A percentile compares a stretch with the other conserved stretches of the same genome.
Evolutionary conservation across 2,888 invertebrate genomes (phyloP).

Genomic region (Scrobipalpa atriplicella): DNA sequence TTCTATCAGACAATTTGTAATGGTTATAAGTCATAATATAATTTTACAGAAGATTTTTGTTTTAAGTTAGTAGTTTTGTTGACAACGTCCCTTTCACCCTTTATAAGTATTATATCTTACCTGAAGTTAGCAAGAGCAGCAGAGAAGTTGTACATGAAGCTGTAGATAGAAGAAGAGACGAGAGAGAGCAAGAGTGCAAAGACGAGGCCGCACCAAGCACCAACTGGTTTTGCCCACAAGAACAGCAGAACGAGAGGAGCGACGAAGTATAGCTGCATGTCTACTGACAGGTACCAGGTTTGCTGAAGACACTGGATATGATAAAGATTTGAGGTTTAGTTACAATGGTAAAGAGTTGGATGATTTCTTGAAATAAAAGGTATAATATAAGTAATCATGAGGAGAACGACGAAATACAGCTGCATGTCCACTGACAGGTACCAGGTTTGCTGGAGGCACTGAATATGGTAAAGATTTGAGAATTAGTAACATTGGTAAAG

Average conservation of each 20-base stretch:
- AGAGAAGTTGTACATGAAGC: slow-evolving; percentile 59
- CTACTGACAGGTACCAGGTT: slow-evolving; percentile 64
- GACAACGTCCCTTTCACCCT: too few relatives aligned
- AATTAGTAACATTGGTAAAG: neutral
- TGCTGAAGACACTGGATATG: slow-evolving; percentile 54
- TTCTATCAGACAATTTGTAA: too few relatives aligned
- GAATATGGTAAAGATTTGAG: slow-evolving; percentile 16
- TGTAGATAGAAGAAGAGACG: slow-evolving; percentile 50
- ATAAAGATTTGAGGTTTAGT: neutral
- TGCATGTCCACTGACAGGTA: slow-evolving; percentile 44
- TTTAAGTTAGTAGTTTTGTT: too few relatives aligned
- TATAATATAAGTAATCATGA: too few relatives aligned
- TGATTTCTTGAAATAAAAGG: neutral
- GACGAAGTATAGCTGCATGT: slow-evolving; percentile 56
- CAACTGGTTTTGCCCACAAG: slow-evolving; percentile 46
- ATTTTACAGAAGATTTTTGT: too few relatives aligned
- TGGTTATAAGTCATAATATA: too few relatives aligned
- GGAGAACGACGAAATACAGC: too few relatives aligned
- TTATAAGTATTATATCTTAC: slow-evolving; percentile 53
- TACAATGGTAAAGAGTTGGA: too few relatives aligned
- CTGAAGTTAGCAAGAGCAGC: slow-evolving; percentile 54
- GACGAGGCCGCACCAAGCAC: slow-evolving; percentile 49
- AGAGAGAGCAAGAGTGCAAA: slow-evolving; percentile 44
- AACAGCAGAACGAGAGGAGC: slow-evolving; percentile 54
- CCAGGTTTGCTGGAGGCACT: slow-evolving; percentile 52